phyloP scores from a whole-genome alignment of 2,113 vertebrate genomes.

The Bos javanicus region DNA sequence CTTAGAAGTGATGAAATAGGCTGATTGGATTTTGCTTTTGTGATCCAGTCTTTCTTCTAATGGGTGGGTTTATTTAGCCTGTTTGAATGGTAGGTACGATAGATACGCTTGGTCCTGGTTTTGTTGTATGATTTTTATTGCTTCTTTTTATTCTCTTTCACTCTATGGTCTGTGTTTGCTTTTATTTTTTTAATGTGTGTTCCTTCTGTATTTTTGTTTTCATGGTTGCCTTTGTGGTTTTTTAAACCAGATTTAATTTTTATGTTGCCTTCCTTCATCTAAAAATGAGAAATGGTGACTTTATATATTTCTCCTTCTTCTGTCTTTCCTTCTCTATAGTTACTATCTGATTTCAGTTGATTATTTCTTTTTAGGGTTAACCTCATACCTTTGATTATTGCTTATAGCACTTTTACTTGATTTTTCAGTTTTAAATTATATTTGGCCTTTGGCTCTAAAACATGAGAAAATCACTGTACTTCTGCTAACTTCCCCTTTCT shows the following conservation, averaged over 20 bases:
- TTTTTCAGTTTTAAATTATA: not conserved
- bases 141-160: not conserved
- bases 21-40: not conserved
- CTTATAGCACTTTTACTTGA: not conserved
- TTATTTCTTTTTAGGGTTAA: not conserved
- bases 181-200: not conserved
- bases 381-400: not conserved
- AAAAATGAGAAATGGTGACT: not conserved
- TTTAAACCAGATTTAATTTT: not conserved
- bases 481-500: not conserved
- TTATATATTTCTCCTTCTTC: not conserved
- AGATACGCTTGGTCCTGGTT: not conserved
- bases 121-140: not conserved
- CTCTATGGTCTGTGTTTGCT: not conserved
- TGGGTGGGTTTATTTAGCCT: not conserved
- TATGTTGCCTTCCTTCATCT: not conserved
- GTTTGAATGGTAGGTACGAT: not conserved
- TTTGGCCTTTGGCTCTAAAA: not conserved
- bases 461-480: not conserved
- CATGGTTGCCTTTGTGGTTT: not conserved
- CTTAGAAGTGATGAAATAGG: not conserved
- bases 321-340: not conserved
- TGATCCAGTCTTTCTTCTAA: not conserved
- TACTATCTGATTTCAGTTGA: not conserved
- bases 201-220: not conserved